phyloP scores from a whole-genome alignment of 2,113 vertebrate species.

The Anser cygnoides region DNA sequence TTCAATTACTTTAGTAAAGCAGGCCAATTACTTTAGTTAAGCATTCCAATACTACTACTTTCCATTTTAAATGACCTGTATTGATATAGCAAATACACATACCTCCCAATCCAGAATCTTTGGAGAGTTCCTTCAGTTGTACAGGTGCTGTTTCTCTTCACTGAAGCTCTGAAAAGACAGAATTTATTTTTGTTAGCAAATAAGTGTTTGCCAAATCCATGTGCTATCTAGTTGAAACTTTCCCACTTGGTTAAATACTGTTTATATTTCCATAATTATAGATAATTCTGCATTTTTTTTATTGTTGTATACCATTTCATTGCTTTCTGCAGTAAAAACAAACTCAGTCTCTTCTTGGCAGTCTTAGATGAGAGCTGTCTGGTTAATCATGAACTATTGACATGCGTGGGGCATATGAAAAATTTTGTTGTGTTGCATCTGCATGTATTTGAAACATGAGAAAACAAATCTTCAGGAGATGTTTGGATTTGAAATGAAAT shows the following conservation, averaged over 20 bases:
- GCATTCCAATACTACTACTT: background rate
- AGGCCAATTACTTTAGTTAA: background rate
- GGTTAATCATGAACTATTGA: background rate
- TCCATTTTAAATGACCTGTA: background rate
- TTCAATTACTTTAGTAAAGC: background rate
- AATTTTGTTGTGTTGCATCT: background rate
- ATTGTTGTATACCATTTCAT: rapidly evolving
- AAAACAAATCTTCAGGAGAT: background rate
- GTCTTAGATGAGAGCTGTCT: background rate
- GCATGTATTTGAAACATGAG: background rate
- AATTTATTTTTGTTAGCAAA: background rate
- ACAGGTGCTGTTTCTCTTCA: background rate
- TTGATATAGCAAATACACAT: background rate
- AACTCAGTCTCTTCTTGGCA: background rate
- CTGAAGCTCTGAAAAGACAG: background rate
- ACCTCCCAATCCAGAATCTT: background rate
- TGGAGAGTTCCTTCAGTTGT: background rate
- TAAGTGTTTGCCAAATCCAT: background rate
- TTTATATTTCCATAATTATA: background rate
- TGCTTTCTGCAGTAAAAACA: background rate
- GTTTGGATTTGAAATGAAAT: background rate
- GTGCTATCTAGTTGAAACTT: background rate
- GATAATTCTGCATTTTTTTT: background rate
- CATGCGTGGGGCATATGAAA: background rate
- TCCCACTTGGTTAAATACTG: background rate